Evolutionary conservation across 2,797 vertebrate species (phyloP), one percentile per base, ranked within the genome.

Genomic region (Tenualosa thibaudeaui): DNA sequence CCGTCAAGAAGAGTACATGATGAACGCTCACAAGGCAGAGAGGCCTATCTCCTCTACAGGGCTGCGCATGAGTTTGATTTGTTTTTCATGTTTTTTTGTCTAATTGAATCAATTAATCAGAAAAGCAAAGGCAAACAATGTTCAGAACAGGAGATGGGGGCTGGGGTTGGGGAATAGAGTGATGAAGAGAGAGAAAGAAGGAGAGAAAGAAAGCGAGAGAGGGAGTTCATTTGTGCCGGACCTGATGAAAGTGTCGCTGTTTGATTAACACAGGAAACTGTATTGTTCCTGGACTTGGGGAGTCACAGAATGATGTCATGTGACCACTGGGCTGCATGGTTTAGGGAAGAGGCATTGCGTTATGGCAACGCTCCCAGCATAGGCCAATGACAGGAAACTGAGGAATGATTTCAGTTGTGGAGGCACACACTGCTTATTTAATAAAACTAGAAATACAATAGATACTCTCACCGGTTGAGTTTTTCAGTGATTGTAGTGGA

Each of bases 311-410:
- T 85, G 83, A 87, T 90, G 88, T 91, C 88, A 90, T 91, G 88
- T 88, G 87, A 89, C 68, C n/a, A 26, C 87, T 58, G 56, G 56
- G 17, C 54, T 89, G 85, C 89, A 90, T 87, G 85, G 56, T 85
- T 85, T 83, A 85, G 88, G 84, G 90, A 91, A 88, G 84, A 86
- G 89, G 88, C 89, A 91, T 88, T 88, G 68, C 43, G 15, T 13
- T 3, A 88, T 91, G 90, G 89, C 90, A 83, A 83, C 50, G 84
- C 49, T 89, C 90, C 90, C 88, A 84, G 82, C 83, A 87, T 89
- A 90, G 88, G 90, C 94, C 94, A 94, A 94, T 91, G 90, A 92
- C 91, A 94, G 92, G 91, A 93, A 93, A 89, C 86, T 89, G 88
- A 86, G 68, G 88, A 91, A 92, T 95, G 91, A 95, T 93, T 93